Evolutionary conservation across 2,113 vertebrate species (phyloP).

Genomic region (Melanotaenia duboulayi): DNA sequence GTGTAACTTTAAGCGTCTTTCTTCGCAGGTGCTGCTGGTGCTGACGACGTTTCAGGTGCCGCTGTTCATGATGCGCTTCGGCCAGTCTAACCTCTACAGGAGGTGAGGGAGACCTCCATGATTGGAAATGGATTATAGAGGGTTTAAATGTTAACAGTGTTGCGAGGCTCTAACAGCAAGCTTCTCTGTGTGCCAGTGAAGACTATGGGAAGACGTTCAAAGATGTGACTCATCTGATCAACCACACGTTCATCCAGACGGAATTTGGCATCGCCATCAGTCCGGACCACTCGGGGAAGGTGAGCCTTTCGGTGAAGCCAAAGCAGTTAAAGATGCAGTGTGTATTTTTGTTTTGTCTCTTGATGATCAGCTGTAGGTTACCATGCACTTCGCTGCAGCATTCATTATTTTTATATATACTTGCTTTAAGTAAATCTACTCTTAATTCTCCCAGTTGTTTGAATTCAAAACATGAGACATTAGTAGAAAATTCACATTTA

Average conservation of each 20-base stretch:
- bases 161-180: slow-evolving; percentile 31
- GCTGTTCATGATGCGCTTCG: slow-evolving; percentile 85
- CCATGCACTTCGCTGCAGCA: too few relatives aligned
- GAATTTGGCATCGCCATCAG: slow-evolving; percentile 94
- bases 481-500: too few relatives aligned
- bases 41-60: slow-evolving; percentile 91
- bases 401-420: too few relatives aligned
- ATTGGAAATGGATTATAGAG: not conserved
- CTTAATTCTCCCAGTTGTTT: too few relatives aligned
- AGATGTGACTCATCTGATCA: slow-evolving; percentile 77
- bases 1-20: not conserved
- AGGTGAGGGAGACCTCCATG: slow-evolving; percentile 78
- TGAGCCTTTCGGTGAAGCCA: slow-evolving; percentile 52
- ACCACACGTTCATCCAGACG: slow-evolving; percentile 82
- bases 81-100: slow-evolving; percentile 90
- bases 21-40: slow-evolving; percentile 86
- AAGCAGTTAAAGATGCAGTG: too few relatives aligned
- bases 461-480: too few relatives aligned
- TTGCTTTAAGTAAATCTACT: too few relatives aligned
- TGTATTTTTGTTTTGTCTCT: too few relatives aligned
- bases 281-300: slow-evolving; percentile 93
- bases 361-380: too few relatives aligned
- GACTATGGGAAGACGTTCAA: slow-evolving; percentile 79
- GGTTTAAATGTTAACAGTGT: not conserved
- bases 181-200: slow-evolving; percentile 69